Evolutionary conservation across 2,888 invertebrate species (phyloP).

Genomic region (Stomorhina lunata): DNA sequence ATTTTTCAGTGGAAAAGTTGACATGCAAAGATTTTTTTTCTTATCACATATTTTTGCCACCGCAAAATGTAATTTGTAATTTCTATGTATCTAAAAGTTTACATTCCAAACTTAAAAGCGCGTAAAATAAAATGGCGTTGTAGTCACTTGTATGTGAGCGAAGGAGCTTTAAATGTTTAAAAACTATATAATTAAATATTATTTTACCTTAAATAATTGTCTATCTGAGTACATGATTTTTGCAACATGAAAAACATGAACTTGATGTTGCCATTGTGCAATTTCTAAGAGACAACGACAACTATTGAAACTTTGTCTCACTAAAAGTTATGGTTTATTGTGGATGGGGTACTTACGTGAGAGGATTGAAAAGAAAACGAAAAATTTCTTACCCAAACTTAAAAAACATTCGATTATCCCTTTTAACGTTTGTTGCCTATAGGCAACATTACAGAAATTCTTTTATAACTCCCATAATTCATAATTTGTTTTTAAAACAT

Average conservation of each 20-base stretch:
- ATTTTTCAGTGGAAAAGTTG: constrained; percentile 39
- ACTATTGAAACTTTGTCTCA: neutral
- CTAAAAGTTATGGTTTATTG: neutral
- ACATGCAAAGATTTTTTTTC: constrained; percentile 61
- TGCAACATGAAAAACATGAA: neutral
- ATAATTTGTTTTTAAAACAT: too few species aligned
- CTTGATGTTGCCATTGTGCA: neutral
- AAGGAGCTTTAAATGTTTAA: constrained; percentile 27
- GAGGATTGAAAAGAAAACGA: neutral
- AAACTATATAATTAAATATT: constrained; percentile 59
- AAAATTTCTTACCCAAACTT: too few species aligned
- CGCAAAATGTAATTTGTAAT: neutral
- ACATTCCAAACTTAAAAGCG: too few species aligned
- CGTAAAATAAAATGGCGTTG: constrained; percentile 48
- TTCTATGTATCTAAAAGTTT: neutral
- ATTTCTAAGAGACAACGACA: constrained; percentile 1
- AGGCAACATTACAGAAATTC: too few species aligned
- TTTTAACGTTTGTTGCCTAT: too few species aligned
- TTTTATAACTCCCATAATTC: too few species aligned
- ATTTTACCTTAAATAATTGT: constrained; percentile 49
- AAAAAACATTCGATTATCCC: too few species aligned
- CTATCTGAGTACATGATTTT: neutral
- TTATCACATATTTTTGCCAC: constrained; percentile 33
- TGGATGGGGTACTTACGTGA: neutral
- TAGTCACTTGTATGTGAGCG: neutral